Evolutionary conservation across 2,797 vertebrate genomes (phyloP).

Genomic region (Galaxias olidus): DNA sequence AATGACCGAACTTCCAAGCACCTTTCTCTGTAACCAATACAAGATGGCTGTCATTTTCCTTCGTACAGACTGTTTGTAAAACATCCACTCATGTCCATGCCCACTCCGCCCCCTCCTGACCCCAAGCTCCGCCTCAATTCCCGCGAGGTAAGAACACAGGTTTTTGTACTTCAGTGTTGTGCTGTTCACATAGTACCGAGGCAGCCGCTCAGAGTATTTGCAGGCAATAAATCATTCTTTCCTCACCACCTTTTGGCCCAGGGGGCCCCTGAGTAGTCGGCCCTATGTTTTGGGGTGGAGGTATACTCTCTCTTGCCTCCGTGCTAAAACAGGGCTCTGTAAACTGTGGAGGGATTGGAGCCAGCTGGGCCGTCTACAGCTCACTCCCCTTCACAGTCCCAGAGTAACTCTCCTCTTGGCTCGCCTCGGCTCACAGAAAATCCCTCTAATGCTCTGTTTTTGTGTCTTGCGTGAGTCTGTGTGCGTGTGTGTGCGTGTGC

Average conservation of each 20-base stretch:
- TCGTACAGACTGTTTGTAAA: slow-evolving; percentile 17
- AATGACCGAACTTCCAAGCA: neutral
- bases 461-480: too few species aligned
- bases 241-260: slow-evolving; percentile 17
- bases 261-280: neutral
- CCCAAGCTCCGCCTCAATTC: neutral
- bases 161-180: slow-evolving; percentile 1
- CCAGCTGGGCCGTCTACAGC: slow-evolving; percentile 40
- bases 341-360: slow-evolving; percentile 48
- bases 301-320: slow-evolving; percentile 14
- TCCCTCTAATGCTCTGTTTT: neutral
- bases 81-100: slow-evolving; percentile 33
- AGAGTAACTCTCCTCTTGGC: slow-evolving; percentile 13
- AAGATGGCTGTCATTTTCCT: slow-evolving; percentile 26
- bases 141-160: neutral
- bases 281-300: slow-evolving; percentile 20
- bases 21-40: slow-evolving; percentile 9
- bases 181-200: neutral
- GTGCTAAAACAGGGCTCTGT: slow-evolving; percentile 30
- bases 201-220: slow-evolving; percentile 19
- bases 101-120: neutral
- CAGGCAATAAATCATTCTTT: slow-evolving; percentile 50
- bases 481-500: too few species aligned
- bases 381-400: slow-evolving; percentile 1
- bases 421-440: too few species aligned